Evolutionary conservation across 2,888 invertebrate genomes (phyloP).

Genomic region (Conus canariensis): DNA sequence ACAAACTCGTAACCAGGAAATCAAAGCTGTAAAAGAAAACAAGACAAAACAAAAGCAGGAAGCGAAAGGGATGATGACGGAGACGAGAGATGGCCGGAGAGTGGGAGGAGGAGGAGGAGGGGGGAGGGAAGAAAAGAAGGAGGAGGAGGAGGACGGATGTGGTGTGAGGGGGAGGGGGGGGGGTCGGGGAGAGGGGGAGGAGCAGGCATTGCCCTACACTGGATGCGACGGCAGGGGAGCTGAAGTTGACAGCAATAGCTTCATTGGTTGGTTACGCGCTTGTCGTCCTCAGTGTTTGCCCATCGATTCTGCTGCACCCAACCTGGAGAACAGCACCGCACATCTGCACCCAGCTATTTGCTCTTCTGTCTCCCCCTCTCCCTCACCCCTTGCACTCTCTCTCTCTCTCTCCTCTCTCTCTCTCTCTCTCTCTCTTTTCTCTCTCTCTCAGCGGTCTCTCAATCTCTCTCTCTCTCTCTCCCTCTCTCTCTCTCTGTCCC

Average conservation of each 20-base stretch:
- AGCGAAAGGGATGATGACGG: neutral
- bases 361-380: neutral
- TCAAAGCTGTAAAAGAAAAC: neutral
- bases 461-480: conserved; percentile 2
- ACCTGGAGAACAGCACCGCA: neutral
- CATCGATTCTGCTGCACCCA: conserved; percentile 1
- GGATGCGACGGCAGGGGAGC: neutral
- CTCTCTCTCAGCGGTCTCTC: neutral
- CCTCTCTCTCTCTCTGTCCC: neutral
- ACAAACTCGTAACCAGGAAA: too few species aligned
- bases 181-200: too few species aligned
- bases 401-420: conserved; percentile 6
- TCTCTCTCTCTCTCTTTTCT: conserved; percentile 14
- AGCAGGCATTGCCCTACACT: too few species aligned
- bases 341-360: neutral
- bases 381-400: neutral
- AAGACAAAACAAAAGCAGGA: neutral
- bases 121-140: neutral
- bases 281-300: neutral
- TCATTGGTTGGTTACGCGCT: neutral
- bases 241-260: neutral
- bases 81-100: neutral
- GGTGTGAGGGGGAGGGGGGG: too few species aligned
- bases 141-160: too few species aligned
- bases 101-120: neutral